Evolutionary conservation across 2,113 vertebrate species (phyloP).

Genomic region (Odontesthes bonariensis): DNA sequence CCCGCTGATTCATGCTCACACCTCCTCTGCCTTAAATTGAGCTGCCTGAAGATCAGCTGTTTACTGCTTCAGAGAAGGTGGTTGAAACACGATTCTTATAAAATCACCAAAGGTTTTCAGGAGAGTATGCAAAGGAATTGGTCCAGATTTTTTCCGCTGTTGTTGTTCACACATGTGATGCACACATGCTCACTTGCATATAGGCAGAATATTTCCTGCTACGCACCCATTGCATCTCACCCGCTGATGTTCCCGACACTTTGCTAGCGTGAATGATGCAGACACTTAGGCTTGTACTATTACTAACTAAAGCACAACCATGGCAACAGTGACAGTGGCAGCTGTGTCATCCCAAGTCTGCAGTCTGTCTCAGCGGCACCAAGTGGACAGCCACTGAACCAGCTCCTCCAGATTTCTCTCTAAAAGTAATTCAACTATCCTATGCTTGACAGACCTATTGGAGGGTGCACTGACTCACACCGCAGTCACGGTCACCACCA

Average conservation of each 20-base stretch:
- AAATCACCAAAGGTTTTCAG: no score
- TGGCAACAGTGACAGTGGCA: neutral
- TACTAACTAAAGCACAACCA: neutral
- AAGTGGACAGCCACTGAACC: neutral
- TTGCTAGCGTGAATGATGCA: no score
- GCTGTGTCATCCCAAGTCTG: neutral
- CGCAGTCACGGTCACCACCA: neutral
- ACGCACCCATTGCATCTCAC: no score
- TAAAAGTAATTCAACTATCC: neutral
- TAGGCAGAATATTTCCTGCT: no score
- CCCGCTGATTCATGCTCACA: slow-evolving; percentile 44
- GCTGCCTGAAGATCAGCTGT: neutral
- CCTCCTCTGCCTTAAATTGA: neutral
- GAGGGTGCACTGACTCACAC: neutral
- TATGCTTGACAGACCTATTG: neutral
- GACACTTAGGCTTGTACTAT: no score
- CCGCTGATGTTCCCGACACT: no score
- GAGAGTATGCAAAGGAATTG: no score
- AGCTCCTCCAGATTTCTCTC: neutral
- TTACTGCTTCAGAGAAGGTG: neutral
- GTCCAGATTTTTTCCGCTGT: no score
- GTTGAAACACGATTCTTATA: no score
- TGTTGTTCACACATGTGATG: no score
- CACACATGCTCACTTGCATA: no score
- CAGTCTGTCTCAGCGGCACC: neutral